Percentiles rank a stretch among this genome's conserved stretches.
Evolutionary conservation across 53 echinoderm and acorn worm species (phyloP).

Genomic region (Pentamera pediparva): DNA sequence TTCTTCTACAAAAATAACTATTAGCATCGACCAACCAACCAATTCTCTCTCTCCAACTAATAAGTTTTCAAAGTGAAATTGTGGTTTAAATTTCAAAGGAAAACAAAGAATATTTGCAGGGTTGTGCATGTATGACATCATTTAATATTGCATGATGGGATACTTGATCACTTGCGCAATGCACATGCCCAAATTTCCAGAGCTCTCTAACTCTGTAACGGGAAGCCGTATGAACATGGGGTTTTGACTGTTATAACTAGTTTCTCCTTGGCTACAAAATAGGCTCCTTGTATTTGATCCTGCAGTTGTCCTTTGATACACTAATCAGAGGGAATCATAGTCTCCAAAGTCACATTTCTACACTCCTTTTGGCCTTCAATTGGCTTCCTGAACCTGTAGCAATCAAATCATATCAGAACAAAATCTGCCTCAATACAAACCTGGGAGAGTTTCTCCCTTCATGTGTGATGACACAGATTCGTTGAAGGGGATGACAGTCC

Average conservation of each 20-base stretch:
- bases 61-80: not conserved
- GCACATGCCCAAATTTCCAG: no score
- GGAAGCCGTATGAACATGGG: no score
- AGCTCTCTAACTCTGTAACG: no score
- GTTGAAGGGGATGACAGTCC: slow-evolving; percentile 67
- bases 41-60: no score
- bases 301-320: no score
- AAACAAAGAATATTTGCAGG: not conserved
- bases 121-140: not conserved
- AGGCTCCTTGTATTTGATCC: no score
- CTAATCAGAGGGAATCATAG: no score
- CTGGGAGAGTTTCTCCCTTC: slow-evolving; percentile 83
- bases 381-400: not conserved
- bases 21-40: not conserved
- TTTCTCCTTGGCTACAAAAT: no score
- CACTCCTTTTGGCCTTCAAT: not conserved
- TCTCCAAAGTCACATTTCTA: not conserved
- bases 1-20: not conserved
- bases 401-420: not conserved
- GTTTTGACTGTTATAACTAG: no score
- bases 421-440: slow-evolving; percentile 32
- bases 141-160: not conserved
- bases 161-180: no score
- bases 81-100: not conserved
- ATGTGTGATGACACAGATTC: slow-evolving; percentile 63